Evolutionary conservation across 2,113 vertebrate species (phyloP).

Genomic region (Strix aluco): DNA sequence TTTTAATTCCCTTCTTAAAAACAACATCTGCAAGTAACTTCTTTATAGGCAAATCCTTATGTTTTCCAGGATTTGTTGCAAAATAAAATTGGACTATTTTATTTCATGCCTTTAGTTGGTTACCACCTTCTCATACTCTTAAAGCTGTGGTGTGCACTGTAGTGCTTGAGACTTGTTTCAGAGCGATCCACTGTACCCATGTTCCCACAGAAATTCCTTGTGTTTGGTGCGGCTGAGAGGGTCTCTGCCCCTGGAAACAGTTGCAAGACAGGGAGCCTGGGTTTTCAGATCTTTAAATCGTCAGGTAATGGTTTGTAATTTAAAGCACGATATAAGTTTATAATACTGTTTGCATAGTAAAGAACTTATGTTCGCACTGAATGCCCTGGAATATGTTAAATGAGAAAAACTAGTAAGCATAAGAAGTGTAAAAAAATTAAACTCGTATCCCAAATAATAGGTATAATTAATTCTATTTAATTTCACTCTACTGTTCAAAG

Average conservation of each 20-base stretch:
- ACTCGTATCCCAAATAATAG: neutral
- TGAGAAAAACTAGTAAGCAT: neutral
- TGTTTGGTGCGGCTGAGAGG: neutral
- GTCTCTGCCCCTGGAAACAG: neutral
- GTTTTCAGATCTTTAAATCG: neutral
- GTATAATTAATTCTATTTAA: neutral
- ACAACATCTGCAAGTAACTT: neutral
- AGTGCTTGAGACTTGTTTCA: neutral
- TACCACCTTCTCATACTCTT: neutral
- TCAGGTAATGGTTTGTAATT: neutral
- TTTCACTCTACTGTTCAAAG: neutral
- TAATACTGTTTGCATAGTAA: neutral
- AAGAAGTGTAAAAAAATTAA: neutral
- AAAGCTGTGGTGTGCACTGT: neutral
- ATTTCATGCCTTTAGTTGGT: neutral
- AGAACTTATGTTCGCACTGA: neutral
- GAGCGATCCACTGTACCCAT: fast-evolving
- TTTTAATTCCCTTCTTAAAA: conserved; percentile 1
- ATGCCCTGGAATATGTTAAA: neutral
- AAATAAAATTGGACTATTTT: neutral
- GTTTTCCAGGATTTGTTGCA: neutral
- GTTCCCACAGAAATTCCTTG: neutral
- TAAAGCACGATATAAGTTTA: neutral
- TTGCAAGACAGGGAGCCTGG: neutral
- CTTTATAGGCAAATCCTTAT: neutral